phyloP scores from a whole-genome alignment of 2,113 vertebrate species.

The Marcusenius ussheri region DNA sequence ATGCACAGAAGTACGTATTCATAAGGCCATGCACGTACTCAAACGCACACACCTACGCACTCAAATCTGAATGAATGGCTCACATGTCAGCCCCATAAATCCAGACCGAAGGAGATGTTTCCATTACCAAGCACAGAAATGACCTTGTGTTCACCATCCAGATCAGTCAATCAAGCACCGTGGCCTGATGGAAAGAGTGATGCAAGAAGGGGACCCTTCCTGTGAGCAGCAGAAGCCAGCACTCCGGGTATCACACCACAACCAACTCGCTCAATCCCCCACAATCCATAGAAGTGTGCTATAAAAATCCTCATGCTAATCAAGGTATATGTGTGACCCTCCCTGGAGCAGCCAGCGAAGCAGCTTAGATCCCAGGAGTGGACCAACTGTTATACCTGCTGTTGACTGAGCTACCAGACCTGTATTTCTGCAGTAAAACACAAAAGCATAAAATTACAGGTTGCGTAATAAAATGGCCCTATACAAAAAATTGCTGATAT shows the following conservation, averaged over 20 bases:
- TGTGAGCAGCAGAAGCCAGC: neutral
- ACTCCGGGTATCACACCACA: neutral
- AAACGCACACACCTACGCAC: neutral
- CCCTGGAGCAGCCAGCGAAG: neutral
- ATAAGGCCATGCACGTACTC: neutral
- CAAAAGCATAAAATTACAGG: neutral
- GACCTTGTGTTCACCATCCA: neutral
- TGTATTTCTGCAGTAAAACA: neutral
- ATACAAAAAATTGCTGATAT: neutral
- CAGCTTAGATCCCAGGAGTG: neutral
- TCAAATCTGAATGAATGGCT: neutral
- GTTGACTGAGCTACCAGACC: neutral
- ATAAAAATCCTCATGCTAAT: conserved; percentile 2
- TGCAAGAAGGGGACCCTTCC: neutral
- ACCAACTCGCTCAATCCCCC: neutral
- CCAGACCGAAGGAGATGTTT: neutral
- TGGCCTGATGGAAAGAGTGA: neutral
- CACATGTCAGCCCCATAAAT: neutral
- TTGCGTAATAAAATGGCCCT: neutral
- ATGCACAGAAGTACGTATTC: neutral
- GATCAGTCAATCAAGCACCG: neutral
- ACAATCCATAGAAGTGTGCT: conserved; percentile 3
- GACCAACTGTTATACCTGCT: neutral
- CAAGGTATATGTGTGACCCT: neutral
- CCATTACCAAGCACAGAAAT: neutral